Evolutionary conservation across 2,113 vertebrate species (phyloP).

Genomic region (Genyomyrus donnyi): DNA sequence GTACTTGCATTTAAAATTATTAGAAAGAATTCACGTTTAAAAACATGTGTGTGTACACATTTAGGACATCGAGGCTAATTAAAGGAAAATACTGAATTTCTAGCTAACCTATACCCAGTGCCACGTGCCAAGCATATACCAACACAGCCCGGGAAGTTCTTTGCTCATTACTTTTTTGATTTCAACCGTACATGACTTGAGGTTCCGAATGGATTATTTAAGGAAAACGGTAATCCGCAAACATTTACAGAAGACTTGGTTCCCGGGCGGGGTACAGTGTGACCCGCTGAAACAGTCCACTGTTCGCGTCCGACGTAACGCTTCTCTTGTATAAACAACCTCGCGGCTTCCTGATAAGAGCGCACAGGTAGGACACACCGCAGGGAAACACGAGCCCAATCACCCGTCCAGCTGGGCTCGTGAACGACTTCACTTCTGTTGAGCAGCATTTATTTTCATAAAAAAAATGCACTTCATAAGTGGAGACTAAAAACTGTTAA

Average conservation of each 20-base stretch:
- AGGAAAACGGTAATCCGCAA: constrained; percentile 69
- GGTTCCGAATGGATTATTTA: constrained; percentile 58
- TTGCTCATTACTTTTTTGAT: constrained; percentile 35
- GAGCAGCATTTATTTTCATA: background rate
- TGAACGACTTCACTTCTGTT: background rate
- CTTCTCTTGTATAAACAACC: constrained; percentile 45
- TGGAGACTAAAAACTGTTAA: constrained; percentile 66
- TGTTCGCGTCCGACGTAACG: constrained; percentile 45
- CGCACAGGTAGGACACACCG: background rate
- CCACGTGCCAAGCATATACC: constrained; percentile 41
- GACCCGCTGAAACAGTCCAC: constrained; percentile 49
- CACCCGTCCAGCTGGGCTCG: background rate
- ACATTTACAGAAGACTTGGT: constrained; percentile 66
- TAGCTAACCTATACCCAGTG: constrained; percentile 28
- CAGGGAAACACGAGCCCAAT: background rate
- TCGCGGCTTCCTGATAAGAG: constrained; percentile 16
- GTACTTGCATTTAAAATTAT: background rate
- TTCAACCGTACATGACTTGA: constrained; percentile 53
- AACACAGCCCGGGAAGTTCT: constrained; percentile 40
- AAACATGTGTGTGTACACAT: constrained; percentile 5
- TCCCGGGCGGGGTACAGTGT: constrained; percentile 48
- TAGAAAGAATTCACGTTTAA: background rate
- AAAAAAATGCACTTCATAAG: constrained; percentile 40
- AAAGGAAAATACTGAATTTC: constrained; percentile 30
- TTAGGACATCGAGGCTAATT: constrained; percentile 33